These are phyloP conservation scores for Adelosebastes latens DNA, from an alignment of 2,797 vertebrate genomes.

Conservation along the genomic window DNA sequence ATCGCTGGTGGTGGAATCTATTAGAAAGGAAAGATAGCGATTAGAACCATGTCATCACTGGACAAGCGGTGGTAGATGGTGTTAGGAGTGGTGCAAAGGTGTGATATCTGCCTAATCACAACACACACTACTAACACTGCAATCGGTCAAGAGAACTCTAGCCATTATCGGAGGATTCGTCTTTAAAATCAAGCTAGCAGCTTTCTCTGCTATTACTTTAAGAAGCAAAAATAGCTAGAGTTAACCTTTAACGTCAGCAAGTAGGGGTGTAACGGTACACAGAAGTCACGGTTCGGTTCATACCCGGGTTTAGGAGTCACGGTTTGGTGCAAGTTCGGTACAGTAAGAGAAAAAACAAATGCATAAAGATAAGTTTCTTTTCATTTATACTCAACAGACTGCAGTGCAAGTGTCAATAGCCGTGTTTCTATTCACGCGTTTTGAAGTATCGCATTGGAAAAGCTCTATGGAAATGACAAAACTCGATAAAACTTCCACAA, in stretches of 20 bases:
- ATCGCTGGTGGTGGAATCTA: conserved; percentile 91
- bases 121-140: conserved; percentile 13
- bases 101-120: conserved; percentile 15
- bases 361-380: not conserved
- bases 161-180: not conserved
- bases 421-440: not conserved
- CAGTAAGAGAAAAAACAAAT: fast-evolving
- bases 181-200: not conserved
- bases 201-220: not conserved
- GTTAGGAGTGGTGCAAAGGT: not conserved
- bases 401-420: too few species aligned
- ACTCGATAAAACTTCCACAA: not conserved
- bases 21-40: conserved; percentile 18
- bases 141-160: conserved; percentile 16
- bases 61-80: not conserved
- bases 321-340: not conserved
- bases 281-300: not conserved
- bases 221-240: not conserved
- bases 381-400: not conserved
- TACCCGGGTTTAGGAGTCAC: not conserved
- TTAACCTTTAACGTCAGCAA: conserved; percentile 15
- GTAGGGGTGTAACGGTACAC: not conserved
- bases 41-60: not conserved
- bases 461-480: not conserved
- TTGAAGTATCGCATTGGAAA: not conserved